A percentile compares a stretch with the other conserved stretches of the same genome.
These are phyloP conservation scores for Pegea sp. DNA, from an alignment of 23 tunicate species.

Conservation along the genomic window DNA sequence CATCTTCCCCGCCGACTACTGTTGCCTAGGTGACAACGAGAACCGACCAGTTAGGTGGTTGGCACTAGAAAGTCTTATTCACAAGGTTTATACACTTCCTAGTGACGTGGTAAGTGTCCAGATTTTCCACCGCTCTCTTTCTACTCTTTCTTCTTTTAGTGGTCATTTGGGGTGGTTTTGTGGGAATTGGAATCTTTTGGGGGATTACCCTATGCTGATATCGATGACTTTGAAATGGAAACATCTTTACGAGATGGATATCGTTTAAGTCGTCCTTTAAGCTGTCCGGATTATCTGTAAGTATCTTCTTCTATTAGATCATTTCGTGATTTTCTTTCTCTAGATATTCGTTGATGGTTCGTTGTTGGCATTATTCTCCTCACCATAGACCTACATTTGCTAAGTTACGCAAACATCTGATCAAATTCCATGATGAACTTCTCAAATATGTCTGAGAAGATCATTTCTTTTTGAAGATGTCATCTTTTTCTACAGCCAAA, in stretches of 20 bases:
- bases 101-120: constrained; percentile 63
- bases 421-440: constrained; percentile 61
- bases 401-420: constrained; percentile 24
- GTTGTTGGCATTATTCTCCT: constrained; percentile 92
- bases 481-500: no score
- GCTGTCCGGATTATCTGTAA: constrained; percentile 76
- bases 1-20: constrained; percentile 67
- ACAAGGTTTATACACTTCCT: constrained; percentile 67
- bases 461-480: not conserved
- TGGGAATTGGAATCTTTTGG: constrained; percentile 88
- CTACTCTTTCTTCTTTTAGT: no score
- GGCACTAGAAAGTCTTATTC: constrained; percentile 65
- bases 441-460: constrained; percentile 45
- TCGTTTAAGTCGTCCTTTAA: constrained; percentile 57
- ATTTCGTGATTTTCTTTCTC: not conserved
- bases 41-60: constrained; percentile 91
- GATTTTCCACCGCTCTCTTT: no score
- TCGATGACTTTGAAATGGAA: constrained; percentile 92
- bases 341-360: constrained; percentile 59
- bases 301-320: constrained; percentile 1
- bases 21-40: constrained; percentile 86
- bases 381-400: constrained; percentile 65
- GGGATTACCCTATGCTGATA: constrained; percentile 62
- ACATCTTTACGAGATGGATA: constrained; percentile 56
- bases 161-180: constrained; percentile 84